Conservation (phyloP, 2,113 vertebrate species). For the Formicarius rufipectus region DNA sequence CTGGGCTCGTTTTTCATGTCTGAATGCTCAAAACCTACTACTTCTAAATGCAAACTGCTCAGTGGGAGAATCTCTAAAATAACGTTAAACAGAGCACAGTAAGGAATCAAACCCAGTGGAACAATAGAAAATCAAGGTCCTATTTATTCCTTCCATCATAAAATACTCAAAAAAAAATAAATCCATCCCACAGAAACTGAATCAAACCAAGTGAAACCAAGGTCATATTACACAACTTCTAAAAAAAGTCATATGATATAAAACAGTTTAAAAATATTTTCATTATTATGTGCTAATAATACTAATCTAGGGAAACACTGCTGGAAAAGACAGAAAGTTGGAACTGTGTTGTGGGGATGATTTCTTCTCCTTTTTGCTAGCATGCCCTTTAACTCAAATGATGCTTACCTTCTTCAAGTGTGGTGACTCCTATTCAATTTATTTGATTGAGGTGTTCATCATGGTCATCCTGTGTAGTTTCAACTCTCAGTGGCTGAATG, state of each 20-base stretch:
- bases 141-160: neutral
- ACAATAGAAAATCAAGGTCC: neutral
- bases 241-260: neutral
- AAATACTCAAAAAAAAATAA: neutral
- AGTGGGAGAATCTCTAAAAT: neutral
- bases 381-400: neutral
- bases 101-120: neutral
- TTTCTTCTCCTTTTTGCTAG: neutral
- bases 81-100: neutral
- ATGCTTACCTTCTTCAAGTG: neutral
- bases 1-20: neutral
- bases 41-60: neutral
- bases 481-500: neutral
- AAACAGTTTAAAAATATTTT: neutral
- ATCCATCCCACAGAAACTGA: neutral
- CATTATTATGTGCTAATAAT: neutral
- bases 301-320: neutral
- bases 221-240: neutral
- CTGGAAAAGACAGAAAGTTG: neutral
- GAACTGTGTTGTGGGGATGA: neutral
- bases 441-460: neutral
- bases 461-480: neutral
- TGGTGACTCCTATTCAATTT: neutral
- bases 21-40: neutral
- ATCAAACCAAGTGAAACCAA: neutral